Percentiles rank a stretch among this genome's conserved stretches.
These are phyloP conservation scores for Parascotia fuliginaria DNA, from an alignment of 2,888 invertebrate genomes.

Conservation along the genomic window DNA sequence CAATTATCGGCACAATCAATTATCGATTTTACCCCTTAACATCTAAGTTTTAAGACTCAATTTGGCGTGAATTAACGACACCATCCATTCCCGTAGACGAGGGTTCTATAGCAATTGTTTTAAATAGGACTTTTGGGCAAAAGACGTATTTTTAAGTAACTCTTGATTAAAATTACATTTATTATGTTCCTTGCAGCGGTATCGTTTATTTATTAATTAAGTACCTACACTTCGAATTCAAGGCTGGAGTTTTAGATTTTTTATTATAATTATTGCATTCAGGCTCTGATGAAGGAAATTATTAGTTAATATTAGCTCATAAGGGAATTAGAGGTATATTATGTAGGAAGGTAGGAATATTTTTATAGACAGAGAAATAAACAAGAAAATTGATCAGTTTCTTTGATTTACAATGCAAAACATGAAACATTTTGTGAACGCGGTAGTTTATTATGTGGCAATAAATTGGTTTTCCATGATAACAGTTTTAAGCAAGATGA, in stretches of 20 bases:
- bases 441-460: too few species aligned
- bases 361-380: too few species aligned
- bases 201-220: constrained; percentile 3
- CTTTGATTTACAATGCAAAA: too few species aligned
- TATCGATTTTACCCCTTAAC: constrained; percentile 16
- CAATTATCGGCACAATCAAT: constrained; percentile 32
- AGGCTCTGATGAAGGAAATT: too few species aligned
- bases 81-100: constrained; percentile 33
- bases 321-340: too few species aligned
- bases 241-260: not conserved
- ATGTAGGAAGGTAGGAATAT: too few species aligned
- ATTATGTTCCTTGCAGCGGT: constrained; percentile 12
- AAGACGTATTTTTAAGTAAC: constrained; percentile 37
- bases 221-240: not conserved
- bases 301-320: too few species aligned
- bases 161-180: constrained; percentile 35
- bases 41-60: constrained; percentile 11
- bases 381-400: too few species aligned
- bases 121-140: constrained; percentile 43
- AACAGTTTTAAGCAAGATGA: too few species aligned
- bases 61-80: constrained; percentile 7
- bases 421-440: too few species aligned
- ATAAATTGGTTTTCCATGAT: too few species aligned
- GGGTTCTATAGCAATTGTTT: constrained; percentile 49
- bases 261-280: not conserved